phyloP scores from a whole-genome alignment of 2,888 invertebrate genomes.

The Torymus aiolomorphi region DNA sequence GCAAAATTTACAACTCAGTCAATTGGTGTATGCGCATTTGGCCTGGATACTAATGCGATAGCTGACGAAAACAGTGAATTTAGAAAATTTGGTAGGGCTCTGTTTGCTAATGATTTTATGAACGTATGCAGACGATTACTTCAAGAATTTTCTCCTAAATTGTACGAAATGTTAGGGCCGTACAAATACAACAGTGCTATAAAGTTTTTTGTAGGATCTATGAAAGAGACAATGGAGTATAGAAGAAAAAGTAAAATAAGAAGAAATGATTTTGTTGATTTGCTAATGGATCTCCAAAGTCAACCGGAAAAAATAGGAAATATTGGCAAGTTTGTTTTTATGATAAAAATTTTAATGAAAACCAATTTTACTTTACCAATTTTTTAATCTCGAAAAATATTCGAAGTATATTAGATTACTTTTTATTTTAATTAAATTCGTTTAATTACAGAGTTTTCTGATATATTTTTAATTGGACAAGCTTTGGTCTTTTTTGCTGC shows the following conservation, averaged over 20 bases:
- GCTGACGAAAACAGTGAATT: conserved; percentile 71
- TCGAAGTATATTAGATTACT: no score
- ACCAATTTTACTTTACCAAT: no score
- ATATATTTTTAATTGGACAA: conserved; percentile 72
- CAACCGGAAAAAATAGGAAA: conserved; percentile 60
- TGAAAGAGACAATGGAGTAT: conserved; percentile 70
- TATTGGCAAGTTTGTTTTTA: conserved; percentile 25
- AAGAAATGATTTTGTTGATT: conserved; percentile 75
- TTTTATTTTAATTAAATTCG: no score
- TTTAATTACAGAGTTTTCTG: conserved; percentile 67
- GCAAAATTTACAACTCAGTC: conserved; percentile 75
- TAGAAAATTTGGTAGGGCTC: conserved; percentile 69
- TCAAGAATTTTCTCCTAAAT: conserved; percentile 44
- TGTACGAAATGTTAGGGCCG: conserved; percentile 57
- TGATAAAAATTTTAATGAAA: no score
- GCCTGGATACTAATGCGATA: conserved; percentile 73
- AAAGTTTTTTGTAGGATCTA: conserved; percentile 12
- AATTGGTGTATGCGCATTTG: conserved; percentile 76
- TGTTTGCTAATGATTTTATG: conserved; percentile 62
- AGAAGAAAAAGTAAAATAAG: conserved; percentile 72
- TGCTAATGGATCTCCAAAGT: conserved; percentile 70
- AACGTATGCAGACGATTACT: conserved; percentile 35
- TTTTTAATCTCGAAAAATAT: no score
- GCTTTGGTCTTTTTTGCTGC: conserved; percentile 75
- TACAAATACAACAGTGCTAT: no score